Evolutionary conservation across 2,113 vertebrate species (phyloP).

Genomic region (Phrynosoma platyrhinos): DNA sequence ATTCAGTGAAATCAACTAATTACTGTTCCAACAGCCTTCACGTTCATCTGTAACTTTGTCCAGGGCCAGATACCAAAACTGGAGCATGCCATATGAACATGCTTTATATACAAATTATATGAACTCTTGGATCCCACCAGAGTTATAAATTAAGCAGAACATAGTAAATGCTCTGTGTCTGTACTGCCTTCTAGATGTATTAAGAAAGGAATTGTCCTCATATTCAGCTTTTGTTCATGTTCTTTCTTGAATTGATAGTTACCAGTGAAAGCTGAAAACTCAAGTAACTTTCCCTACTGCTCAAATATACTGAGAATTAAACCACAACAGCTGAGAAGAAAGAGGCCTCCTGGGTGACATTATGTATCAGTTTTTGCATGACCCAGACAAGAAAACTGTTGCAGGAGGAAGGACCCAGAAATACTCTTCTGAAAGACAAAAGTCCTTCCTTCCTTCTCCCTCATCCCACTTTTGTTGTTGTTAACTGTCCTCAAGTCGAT

Average conservation of each 20-base stretch:
- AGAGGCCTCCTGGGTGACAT: conserved; percentile 9
- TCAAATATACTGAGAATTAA: conserved; percentile 9
- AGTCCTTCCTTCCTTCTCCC: conserved; percentile 28
- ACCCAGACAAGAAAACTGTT: neutral
- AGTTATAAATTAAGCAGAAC: neutral
- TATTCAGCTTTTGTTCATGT: neutral
- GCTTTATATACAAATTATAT: neutral
- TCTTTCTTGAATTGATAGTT: neutral
- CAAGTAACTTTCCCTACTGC: conserved; percentile 34
- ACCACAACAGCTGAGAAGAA: conserved; percentile 32
- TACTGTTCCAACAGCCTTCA: neutral
- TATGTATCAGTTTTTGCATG: conserved; percentile 5
- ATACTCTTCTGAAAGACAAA: conserved; percentile 45
- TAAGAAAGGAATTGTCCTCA: neutral
- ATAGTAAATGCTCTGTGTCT: neutral
- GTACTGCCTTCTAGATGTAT: neutral
- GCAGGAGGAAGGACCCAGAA: conserved; percentile 16
- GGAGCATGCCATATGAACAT: neutral
- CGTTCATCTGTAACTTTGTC: neutral
- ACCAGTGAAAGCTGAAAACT: conserved; percentile 11
- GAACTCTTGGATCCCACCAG: neutral
- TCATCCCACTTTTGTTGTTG: conserved; percentile 2
- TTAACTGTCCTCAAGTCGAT: no score
- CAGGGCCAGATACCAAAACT: neutral
- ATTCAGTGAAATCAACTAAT: neutral